A percentile compares a stretch with the other conserved stretches of the same genome.
These are phyloP conservation scores for Arion vulgaris DNA, from an alignment of 1,140 invertebrate genomes.

Conservation along the genomic window DNA sequence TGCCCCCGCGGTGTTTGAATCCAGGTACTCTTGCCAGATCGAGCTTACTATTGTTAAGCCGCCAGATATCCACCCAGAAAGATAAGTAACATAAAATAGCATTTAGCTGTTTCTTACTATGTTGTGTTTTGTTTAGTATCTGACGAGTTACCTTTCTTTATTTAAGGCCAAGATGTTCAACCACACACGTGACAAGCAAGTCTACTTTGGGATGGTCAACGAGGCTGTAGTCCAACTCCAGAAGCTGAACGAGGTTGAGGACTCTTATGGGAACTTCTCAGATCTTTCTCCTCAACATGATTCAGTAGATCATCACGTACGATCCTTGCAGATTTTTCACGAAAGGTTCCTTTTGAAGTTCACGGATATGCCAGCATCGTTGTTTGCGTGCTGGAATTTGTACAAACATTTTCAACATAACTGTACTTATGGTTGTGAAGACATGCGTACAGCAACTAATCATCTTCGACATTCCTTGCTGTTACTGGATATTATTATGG, in stretches of 20 bases:
- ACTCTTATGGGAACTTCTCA: not conserved
- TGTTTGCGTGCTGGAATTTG: slow-evolving; percentile 92
- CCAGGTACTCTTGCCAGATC: no score
- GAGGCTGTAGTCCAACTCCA: not conserved
- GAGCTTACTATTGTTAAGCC: no score
- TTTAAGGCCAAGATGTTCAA: not conserved
- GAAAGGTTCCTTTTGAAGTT: slow-evolving; percentile 71
- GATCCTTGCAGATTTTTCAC: slow-evolving; percentile 53
- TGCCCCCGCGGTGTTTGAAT: no score
- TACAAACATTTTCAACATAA: slow-evolving; percentile 92
- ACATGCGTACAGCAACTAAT: slow-evolving; percentile 88
- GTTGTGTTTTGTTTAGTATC: no score
- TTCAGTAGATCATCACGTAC: not conserved
- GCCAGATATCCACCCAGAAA: no score
- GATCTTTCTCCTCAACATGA: not conserved
- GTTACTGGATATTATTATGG: slow-evolving; percentile 87
- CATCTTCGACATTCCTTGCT: slow-evolving; percentile 85
- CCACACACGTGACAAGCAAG: not conserved
- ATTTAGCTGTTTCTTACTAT: no score
- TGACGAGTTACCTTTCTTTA: no score
- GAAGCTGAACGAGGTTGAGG: not conserved
- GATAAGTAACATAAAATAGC: no score
- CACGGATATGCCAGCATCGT: slow-evolving; percentile 82
- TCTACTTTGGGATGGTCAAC: not conserved
- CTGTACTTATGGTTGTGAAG: slow-evolving; percentile 88